phyloP scores from a whole-genome alignment of 2,888 invertebrate species.

The Limnephilus marmoratus region DNA sequence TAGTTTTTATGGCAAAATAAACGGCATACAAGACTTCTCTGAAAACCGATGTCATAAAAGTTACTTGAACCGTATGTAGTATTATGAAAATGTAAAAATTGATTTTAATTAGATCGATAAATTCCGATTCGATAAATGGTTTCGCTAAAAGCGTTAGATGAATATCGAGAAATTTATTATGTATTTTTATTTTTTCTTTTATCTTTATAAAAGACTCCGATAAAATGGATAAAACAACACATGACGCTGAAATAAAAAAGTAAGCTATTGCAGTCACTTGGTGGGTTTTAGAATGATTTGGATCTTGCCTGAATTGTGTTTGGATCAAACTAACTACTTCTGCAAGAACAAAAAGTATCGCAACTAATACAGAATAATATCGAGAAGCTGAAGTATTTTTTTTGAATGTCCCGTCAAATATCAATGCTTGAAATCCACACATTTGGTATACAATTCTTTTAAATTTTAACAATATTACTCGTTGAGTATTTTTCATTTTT shows the following conservation, averaged over 20 bases:
- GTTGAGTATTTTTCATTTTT: background rate
- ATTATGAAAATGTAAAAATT: background rate
- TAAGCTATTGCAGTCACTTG: background rate
- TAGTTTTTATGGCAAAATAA: background rate
- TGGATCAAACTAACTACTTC: background rate
- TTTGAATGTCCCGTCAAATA: background rate
- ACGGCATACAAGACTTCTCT: background rate
- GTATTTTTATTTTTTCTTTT: background rate
- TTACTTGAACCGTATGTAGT: background rate
- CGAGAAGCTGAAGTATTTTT: background rate
- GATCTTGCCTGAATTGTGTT: background rate
- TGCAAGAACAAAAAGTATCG: background rate
- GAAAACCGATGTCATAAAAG: too few species aligned
- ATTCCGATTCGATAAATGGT: background rate
- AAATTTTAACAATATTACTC: background rate
- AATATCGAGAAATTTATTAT: background rate
- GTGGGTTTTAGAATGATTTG: slow-evolving; percentile 1
- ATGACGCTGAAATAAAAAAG: background rate
- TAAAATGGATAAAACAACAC: background rate
- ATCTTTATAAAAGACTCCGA: background rate
- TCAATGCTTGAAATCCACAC: background rate
- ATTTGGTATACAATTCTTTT: background rate
- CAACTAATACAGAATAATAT: background rate
- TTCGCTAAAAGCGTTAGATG: background rate
- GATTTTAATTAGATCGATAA: background rate